phyloP scores from a whole-genome alignment of 2,113 vertebrate species.

The Antennarius striatus region DNA sequence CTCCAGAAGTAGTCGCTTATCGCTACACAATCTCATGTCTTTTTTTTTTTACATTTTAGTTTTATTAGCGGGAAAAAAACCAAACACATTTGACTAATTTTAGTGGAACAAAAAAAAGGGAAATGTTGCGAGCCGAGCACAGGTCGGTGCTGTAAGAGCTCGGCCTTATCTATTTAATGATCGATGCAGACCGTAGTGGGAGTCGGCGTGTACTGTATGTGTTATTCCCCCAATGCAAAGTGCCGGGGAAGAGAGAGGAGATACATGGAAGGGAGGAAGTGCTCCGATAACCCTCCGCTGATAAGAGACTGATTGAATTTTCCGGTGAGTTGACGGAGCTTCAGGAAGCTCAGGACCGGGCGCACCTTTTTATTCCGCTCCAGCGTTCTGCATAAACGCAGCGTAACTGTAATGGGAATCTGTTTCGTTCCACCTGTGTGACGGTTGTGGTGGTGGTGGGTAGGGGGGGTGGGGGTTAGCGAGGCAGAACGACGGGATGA shows the following conservation, averaged over 20 bases:
- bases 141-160: slow-evolving; percentile 10
- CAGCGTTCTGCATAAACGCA: no score
- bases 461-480: no score
- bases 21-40: background rate
- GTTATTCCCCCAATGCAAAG: no score
- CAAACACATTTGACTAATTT: background rate
- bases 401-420: no score
- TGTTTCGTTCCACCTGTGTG: no score
- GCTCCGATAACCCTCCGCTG: slow-evolving; percentile 19
- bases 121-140: slow-evolving; percentile 26
- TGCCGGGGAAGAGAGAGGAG: background rate
- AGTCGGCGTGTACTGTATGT: no score
- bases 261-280: slow-evolving; percentile 14
- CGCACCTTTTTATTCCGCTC: no score
- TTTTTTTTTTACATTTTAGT: slow-evolving; percentile 5
- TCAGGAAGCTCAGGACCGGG: slow-evolving; percentile 7
- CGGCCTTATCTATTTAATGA: slow-evolving; percentile 54
- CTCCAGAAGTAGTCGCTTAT: background rate
- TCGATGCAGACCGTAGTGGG: slow-evolving; percentile 17
- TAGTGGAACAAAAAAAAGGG: background rate
- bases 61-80: background rate
- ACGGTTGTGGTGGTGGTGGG: no score
- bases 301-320: slow-evolving; percentile 58
- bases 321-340: slow-evolving; percentile 41
- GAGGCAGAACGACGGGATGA: no score